phyloP scores from a whole-genome alignment of 2,888 invertebrate genomes.

The Ametastegia equiseti region DNA sequence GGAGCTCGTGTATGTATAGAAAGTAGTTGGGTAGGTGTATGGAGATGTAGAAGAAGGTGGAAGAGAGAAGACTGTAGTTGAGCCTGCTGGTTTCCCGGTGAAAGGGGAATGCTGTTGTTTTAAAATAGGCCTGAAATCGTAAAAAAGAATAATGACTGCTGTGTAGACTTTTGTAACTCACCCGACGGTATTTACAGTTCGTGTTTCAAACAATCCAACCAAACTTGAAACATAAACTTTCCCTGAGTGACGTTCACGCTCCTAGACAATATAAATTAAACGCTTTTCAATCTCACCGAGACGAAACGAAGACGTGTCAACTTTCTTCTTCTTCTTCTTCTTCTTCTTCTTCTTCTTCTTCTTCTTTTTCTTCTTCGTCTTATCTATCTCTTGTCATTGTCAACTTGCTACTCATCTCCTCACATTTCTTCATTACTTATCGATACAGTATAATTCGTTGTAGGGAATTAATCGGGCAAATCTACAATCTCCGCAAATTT shows the following conservation, averaged over 20 bases:
- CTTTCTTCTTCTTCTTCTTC: background rate
- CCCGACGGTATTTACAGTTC: conserved; percentile 50
- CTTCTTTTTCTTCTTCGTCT: too few relatives aligned
- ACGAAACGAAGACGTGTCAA: conserved; percentile 17
- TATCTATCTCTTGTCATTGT: too few relatives aligned
- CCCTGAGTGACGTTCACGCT: background rate
- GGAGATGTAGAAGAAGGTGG: too few relatives aligned
- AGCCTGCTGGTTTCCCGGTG: conserved; percentile 43
- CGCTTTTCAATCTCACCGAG: conserved; percentile 41
- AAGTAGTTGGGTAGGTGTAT: too few relatives aligned
- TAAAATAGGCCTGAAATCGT: conserved; percentile 71
- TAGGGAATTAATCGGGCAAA: too few relatives aligned
- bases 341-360: background rate
- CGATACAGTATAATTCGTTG: too few relatives aligned
- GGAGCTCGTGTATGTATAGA: background rate
- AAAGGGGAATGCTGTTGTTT: conserved; percentile 66
- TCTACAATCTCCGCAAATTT: too few relatives aligned
- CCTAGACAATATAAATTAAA: conserved; percentile 48
- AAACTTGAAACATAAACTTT: conserved; percentile 42
- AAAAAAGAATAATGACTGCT: conserved; percentile 69
- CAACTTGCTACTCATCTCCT: too few relatives aligned
- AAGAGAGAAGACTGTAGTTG: background rate
- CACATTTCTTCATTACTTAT: too few relatives aligned
- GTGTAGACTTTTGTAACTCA: conserved; percentile 50
- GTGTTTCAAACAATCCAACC: conserved; percentile 50